Conservation (phyloP, 2,113 vertebrate genomes). For the Calyptomena viridis region DNA sequence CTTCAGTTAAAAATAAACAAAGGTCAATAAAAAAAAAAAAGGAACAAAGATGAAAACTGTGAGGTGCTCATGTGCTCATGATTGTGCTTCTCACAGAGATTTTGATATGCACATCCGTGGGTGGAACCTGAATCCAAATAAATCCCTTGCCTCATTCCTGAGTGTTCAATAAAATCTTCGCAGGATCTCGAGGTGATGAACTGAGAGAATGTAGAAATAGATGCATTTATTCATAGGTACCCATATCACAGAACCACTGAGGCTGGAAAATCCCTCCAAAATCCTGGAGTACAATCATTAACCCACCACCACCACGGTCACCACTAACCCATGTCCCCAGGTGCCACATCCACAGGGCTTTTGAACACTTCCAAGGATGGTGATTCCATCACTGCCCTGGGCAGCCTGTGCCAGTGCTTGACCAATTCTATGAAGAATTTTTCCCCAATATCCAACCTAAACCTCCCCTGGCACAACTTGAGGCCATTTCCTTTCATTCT, state of each 20-base stretch:
- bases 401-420: not conserved
- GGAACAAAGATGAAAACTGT: not conserved
- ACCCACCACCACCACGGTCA: not conserved
- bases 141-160: not conserved
- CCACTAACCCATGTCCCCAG: not conserved
- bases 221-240: not conserved
- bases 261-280: not conserved
- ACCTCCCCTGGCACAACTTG: not conserved
- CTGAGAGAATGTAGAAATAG: not conserved
- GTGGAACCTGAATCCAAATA: not conserved
- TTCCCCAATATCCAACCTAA: not conserved
- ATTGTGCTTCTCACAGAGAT: not conserved
- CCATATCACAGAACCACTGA: not conserved
- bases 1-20: not conserved
- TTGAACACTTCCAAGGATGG: not conserved
- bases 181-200: not conserved
- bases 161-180: not conserved
- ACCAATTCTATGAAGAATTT: not conserved
- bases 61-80: not conserved
- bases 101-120: not conserved
- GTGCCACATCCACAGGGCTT: not conserved
- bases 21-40: not conserved
- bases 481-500: not conserved
- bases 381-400: not conserved
- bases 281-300: not conserved